These are phyloP conservation scores for Hetaerina titia DNA, from an alignment of 2,888 invertebrate species.

Conservation along the genomic window DNA sequence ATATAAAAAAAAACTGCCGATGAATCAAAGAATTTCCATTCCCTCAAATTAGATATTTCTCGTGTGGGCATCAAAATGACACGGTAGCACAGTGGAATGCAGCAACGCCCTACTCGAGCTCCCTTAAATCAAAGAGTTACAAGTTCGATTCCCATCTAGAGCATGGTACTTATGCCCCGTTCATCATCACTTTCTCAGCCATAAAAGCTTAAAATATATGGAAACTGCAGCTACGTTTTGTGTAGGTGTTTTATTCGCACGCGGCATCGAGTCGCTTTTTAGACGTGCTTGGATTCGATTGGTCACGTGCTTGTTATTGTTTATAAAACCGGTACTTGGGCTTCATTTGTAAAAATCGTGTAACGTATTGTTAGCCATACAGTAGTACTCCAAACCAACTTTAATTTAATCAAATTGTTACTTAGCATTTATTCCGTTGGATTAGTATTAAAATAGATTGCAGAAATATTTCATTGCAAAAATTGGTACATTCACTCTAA, in stretches of 20 bases:
- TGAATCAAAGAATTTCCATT: not conserved
- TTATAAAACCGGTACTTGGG: too few species aligned
- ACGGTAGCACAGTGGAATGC: not conserved
- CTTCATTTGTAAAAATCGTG: too few species aligned
- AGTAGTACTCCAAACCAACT: too few species aligned
- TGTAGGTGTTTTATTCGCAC: not conserved
- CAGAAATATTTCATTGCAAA: too few species aligned
- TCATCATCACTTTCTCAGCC: slow-evolving; percentile 4
- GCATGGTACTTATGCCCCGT: not conserved
- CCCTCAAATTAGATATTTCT: slow-evolving; percentile 42
- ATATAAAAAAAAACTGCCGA: not conserved
- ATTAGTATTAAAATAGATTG: too few species aligned
- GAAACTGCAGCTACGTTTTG: not conserved
- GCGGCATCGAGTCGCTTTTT: too few species aligned
- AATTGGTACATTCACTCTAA: too few species aligned
- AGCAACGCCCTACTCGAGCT: not conserved
- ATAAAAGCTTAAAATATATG: not conserved
- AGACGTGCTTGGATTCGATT: too few species aligned
- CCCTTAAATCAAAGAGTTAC: slow-evolving; percentile 18
- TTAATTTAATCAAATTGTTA: too few species aligned
- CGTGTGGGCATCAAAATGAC: slow-evolving; percentile 9
- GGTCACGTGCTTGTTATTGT: too few species aligned
- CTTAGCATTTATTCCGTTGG: too few species aligned
- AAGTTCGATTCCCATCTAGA: slow-evolving; percentile 23
- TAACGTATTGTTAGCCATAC: too few species aligned